Conservation (phyloP, 2,888 invertebrate species). For the Acleris holmiana region DNA sequence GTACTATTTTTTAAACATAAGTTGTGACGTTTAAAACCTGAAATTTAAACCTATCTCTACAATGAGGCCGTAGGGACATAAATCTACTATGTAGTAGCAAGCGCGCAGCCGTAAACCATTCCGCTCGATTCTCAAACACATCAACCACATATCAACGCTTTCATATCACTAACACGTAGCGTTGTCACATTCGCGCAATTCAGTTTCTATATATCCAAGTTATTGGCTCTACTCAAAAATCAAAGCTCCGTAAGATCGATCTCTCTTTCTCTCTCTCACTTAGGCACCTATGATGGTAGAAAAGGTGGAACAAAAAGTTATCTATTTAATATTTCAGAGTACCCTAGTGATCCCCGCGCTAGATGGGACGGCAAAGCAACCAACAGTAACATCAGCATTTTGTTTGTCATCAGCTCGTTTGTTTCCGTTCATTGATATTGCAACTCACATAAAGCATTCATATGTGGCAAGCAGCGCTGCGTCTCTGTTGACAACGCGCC, state of each 20-base stretch:
- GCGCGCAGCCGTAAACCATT: constrained; percentile 32
- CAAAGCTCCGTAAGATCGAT: no score
- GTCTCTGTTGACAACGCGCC: constrained; percentile 46
- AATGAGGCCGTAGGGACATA: constrained; percentile 39
- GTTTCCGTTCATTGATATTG: constrained; percentile 51
- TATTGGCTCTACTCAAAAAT: no score
- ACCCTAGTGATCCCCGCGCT: background rate
- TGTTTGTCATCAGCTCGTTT: constrained; percentile 56
- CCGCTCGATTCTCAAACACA: background rate
- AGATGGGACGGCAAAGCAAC: constrained; percentile 41
- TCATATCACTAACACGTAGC: background rate
- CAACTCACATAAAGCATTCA: constrained; percentile 44
- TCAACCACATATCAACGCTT: background rate
- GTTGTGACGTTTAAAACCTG: background rate
- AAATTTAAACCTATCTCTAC: background rate
- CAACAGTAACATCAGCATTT: constrained; percentile 54
- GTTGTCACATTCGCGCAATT: background rate
- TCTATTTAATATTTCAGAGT: no score
- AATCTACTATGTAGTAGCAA: constrained; percentile 45
- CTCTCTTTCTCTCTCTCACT: no score
- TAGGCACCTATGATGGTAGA: no score
- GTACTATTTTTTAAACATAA: background rate
- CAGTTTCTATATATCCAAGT: background rate
- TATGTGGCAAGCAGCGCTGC: constrained; percentile 38
- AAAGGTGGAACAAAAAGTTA: no score